These are phyloP conservation scores for Zophobas morio DNA, from an alignment of 1,140 invertebrate species.

Conservation along the genomic window DNA sequence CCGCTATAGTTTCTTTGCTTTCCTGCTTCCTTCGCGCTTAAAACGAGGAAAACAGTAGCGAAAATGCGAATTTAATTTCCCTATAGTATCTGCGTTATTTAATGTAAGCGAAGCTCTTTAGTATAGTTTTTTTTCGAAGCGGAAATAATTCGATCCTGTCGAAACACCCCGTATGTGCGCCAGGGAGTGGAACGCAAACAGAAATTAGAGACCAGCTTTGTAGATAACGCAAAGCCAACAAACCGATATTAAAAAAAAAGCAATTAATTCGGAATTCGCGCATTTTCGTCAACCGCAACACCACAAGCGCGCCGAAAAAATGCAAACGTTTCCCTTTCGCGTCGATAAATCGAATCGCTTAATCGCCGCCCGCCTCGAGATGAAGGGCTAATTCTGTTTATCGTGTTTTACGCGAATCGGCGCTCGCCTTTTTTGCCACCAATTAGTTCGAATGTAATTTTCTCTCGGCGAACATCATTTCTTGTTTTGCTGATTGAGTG, in stretches of 20 bases:
- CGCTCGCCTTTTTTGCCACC: not conserved
- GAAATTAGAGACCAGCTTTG: too few relatives aligned
- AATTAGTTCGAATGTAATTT: slow-evolving; percentile 31
- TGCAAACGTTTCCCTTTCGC: not conserved
- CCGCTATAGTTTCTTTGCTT: not conserved
- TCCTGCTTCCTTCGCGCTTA: not conserved
- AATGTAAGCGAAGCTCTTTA: too few relatives aligned
- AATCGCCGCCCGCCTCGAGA: slow-evolving; percentile 21
- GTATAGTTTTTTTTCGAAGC: too few relatives aligned
- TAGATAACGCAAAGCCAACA: too few relatives aligned
- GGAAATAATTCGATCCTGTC: too few relatives aligned
- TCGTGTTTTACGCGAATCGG: slow-evolving; percentile 16
- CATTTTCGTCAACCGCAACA: slow-evolving; percentile 6
- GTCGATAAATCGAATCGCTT: slow-evolving; percentile 33
- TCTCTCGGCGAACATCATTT: slow-evolving; percentile 1
- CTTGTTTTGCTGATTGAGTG: slow-evolving; percentile 2
- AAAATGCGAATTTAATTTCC: too few relatives aligned
- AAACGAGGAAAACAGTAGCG: too few relatives aligned
- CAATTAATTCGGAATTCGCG: not conserved
- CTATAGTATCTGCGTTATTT: too few relatives aligned
- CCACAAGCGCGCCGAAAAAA: not conserved
- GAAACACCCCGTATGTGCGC: too few relatives aligned
- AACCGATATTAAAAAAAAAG: not conserved
- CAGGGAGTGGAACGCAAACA: too few relatives aligned
- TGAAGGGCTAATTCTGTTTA: slow-evolving; percentile 27